phyloP scores from a whole-genome alignment of 2,888 invertebrate genomes.

The Mesochorus sp. region DNA sequence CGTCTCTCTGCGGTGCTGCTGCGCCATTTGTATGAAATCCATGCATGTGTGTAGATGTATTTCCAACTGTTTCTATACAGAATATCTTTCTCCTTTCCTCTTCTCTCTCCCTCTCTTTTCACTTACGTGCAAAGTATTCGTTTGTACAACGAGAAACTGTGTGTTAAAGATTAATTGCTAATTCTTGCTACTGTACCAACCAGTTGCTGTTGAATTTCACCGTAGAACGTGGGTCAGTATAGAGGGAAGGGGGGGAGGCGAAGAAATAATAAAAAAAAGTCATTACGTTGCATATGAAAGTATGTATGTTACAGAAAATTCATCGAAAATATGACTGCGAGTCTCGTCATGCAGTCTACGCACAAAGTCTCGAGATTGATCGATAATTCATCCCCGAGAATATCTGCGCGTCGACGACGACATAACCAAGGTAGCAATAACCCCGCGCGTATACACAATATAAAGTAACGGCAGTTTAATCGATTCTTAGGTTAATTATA shows the following conservation, averaged over 20 bases:
- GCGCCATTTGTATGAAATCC: slow-evolving; percentile 53
- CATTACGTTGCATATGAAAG: neutral
- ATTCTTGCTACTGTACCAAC: slow-evolving; percentile 75
- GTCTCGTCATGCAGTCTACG: slow-evolving; percentile 3
- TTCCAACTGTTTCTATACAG: slow-evolving; percentile 51
- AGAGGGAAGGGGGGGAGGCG: no score
- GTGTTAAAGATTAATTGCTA: slow-evolving; percentile 76
- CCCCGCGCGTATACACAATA: slow-evolving; percentile 15
- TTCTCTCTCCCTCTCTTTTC: slow-evolving; percentile 9
- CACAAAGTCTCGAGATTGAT: slow-evolving; percentile 28
- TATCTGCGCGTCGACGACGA: slow-evolving; percentile 15
- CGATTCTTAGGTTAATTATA: slow-evolving; percentile 58
- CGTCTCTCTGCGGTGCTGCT: slow-evolving; percentile 54
- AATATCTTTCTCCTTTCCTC: slow-evolving; percentile 20
- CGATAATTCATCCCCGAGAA: slow-evolving; percentile 29
- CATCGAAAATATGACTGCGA: neutral
- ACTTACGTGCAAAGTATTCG: slow-evolving; percentile 8
- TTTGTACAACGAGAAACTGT: slow-evolving; percentile 54
- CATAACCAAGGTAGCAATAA: slow-evolving; percentile 28
- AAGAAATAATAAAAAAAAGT: neutral
- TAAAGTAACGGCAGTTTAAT: slow-evolving; percentile 43
- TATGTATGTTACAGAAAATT: slow-evolving; percentile 1
- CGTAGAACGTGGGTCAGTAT: slow-evolving; percentile 12
- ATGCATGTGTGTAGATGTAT: slow-evolving; percentile 29
- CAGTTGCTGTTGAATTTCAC: slow-evolving; percentile 71